Percentiles rank a stretch among this genome's conserved stretches.
These are phyloP conservation scores for Theonella swinhoei DNA, from an alignment of 37 sponge, comb jelly and placozoan species.

Conservation along the genomic window DNA sequence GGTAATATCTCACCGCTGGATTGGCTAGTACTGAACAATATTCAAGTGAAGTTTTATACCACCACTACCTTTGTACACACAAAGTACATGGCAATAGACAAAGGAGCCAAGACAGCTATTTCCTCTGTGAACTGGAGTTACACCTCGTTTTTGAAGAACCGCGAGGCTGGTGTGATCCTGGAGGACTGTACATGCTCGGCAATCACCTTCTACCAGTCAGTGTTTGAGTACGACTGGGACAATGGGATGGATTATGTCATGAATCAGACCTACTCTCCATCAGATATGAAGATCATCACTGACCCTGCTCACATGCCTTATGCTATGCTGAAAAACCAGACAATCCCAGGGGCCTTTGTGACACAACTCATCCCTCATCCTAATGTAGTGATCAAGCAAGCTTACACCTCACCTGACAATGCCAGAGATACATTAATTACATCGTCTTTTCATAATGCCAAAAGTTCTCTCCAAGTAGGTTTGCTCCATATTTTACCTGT, in stretches of 20 bases:
- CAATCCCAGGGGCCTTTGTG: conserved; percentile 65
- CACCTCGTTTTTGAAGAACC: conserved; percentile 83
- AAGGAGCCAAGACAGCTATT: conserved; percentile 71
- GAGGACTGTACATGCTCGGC: conserved; percentile 43
- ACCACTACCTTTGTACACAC: conserved; percentile 86
- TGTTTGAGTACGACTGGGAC: conserved; percentile 84
- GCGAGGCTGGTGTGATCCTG: conserved; percentile 89
- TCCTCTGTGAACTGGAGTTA: conserved; percentile 91
- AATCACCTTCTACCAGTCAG: conserved; percentile 52
- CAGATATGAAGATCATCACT: conserved; percentile 65
- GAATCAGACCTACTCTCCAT: conserved; percentile 31
- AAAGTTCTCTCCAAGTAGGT: too few species aligned
- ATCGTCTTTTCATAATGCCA: conserved; percentile 8
- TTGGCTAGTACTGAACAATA: conserved; percentile 80
- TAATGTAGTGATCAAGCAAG: conserved; percentile 41
- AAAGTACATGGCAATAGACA: conserved; percentile 79
- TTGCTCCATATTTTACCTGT: too few species aligned
- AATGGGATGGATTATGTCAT: conserved; percentile 38
- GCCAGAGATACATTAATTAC: conserved; percentile 44
- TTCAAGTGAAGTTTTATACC: conserved; percentile 59
- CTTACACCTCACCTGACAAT: conserved; percentile 75
- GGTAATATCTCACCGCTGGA: conserved; percentile 75
- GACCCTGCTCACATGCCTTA: conserved; percentile 22
- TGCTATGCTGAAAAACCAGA: conserved; percentile 3
- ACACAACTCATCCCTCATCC: conserved; percentile 34